A percentile compares a stretch with the other conserved stretches of the same genome.
phyloP scores from a whole-genome alignment of 2,113 vertebrate species.

The Alexandromys fortis region DNA sequence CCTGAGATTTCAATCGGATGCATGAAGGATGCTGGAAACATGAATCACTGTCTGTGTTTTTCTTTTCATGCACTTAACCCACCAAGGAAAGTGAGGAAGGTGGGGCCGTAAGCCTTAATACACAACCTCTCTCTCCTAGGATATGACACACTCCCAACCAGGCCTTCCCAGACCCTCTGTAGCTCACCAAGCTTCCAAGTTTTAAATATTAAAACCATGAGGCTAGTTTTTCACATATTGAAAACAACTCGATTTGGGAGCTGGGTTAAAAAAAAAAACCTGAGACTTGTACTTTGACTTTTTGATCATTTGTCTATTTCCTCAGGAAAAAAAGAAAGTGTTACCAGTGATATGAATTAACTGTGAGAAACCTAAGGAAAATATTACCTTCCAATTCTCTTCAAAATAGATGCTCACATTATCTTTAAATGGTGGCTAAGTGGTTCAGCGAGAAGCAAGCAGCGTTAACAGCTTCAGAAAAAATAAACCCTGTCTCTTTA shows the following conservation, averaged over 20 bases:
- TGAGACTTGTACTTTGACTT: conserved; percentile 2
- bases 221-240: neutral
- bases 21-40: conserved; percentile 70
- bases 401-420: conserved; percentile 19
- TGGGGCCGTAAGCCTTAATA: conserved; percentile 58
- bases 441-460: conserved; percentile 25
- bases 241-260: neutral
- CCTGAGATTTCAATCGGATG: conserved; percentile 80
- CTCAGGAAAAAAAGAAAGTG: neutral
- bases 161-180: neutral
- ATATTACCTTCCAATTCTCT: neutral
- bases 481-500: conserved; percentile 38
- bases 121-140: conserved; percentile 4
- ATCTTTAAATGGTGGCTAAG: conserved; percentile 39
- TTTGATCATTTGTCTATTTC: conserved; percentile 4
- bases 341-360: neutral
- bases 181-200: neutral
- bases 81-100: conserved; percentile 63
- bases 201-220: conserved; percentile 7
- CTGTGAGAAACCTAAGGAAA: neutral
- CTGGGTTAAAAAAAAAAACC: neutral
- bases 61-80: conserved; percentile 77
- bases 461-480: conserved; percentile 30
- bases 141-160: accelerated
- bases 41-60: neutral